These are phyloP conservation scores for Ceraclea dissimilis DNA, from an alignment of 2,888 invertebrate species.

Conservation along the genomic window DNA sequence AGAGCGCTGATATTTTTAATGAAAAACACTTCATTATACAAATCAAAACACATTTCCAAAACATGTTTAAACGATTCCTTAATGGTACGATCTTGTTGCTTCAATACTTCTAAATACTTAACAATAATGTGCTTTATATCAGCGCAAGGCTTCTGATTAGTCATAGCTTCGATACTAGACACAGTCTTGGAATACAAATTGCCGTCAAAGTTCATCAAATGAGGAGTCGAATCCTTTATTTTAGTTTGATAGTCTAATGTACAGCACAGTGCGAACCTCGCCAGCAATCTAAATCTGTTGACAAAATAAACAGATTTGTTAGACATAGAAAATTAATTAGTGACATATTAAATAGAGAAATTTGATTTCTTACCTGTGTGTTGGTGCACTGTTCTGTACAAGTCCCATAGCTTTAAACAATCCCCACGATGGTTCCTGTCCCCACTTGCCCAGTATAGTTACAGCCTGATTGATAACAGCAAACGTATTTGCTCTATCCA, in stretches of 20 bases:
- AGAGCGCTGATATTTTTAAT: slow-evolving; percentile 4
- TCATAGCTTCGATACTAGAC: slow-evolving; percentile 13
- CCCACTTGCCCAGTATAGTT: slow-evolving; percentile 22
- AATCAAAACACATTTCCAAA: slow-evolving; percentile 13
- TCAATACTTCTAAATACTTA: slow-evolving; percentile 13
- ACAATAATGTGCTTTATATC: slow-evolving; percentile 14
- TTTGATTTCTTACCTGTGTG: slow-evolving; percentile 10
- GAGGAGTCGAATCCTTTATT: background rate
- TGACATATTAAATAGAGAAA: no score
- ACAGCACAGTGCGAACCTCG: slow-evolving; percentile 18
- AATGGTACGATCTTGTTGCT: slow-evolving; percentile 8
- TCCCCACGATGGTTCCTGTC: slow-evolving; percentile 22
- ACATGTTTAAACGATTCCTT: slow-evolving; percentile 11
- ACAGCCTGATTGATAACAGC: slow-evolving; percentile 9
- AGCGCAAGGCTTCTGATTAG: slow-evolving; percentile 19
- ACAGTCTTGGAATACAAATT: slow-evolving; percentile 2
- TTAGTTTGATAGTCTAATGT: slow-evolving; percentile 11
- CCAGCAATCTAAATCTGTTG: slow-evolving; percentile 23
- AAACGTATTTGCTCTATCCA: slow-evolving; percentile 10
- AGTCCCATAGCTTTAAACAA: slow-evolving; percentile 21
- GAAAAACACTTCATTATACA: slow-evolving; percentile 20
- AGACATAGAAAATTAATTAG: background rate
- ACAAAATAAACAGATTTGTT: slow-evolving; percentile 4
- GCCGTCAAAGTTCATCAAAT: background rate
- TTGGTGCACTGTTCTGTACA: slow-evolving; percentile 20